Base-by-base conservation (phyloP, 2,888 invertebrate genomes). In the Meghimatium bilineatum region DNA sequence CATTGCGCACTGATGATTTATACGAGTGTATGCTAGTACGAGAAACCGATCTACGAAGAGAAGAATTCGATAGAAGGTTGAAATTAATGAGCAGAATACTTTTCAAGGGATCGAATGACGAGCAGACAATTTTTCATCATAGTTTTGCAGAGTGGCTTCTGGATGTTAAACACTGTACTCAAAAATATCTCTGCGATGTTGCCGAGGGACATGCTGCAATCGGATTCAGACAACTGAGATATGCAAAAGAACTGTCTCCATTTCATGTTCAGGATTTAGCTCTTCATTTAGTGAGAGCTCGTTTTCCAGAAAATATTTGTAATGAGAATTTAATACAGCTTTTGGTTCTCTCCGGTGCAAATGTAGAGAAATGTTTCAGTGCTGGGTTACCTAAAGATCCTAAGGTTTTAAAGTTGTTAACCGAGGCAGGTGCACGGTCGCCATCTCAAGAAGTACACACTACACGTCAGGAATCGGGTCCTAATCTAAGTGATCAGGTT, bases 161-260 rank as follows among this genome's bases (percentile, higher is more conserved):
- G 81, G 99, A 99, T 93, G 98, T 99, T n/a, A 99, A 99, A 94
- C 98, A 99, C 92, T 98, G 98, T 93, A 99, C 98, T 1, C 96
- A 97, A 89, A 97, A 97, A 89, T 99, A 97, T 94, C 95, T 98
- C 87, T 98, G 93, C 87, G 88, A 86, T 81, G 92, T 97, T 17
- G 95, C 96, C 79, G 97, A 97, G 89, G 98, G 98, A 0, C 98
- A 98, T 93, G 96, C 92, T 10, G 91, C 93, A 91, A 85, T 93
- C 78, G 92, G 93, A 44, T 96, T 97, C 96, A 92, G 93, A 87
- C 93, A 97, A 78, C 93, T 94, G 95, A 96, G 78, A 94, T 96
- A 76, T 95, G 94, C 94, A 26, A 34, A 86, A 60, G 89, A 92
- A 52, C 93, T 95, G 49, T 89, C 91, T 14, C 89, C 94, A 26